Evolutionary conservation across 2,113 vertebrate species (phyloP), one percentile per base, ranked within the genome.

Genomic region (Tragelaphus strepsiceros): DNA sequence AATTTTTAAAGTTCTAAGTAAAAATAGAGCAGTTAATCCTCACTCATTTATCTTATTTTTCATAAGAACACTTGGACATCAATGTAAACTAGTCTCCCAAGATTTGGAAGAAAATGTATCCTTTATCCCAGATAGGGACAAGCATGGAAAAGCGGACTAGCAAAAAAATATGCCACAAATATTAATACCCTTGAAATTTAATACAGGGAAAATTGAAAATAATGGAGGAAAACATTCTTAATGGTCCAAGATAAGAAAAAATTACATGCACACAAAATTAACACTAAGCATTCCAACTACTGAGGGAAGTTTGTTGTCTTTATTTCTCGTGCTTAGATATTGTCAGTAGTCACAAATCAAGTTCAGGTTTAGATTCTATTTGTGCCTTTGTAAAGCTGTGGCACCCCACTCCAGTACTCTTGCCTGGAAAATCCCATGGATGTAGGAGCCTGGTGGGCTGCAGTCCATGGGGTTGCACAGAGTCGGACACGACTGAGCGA

Each of bases 311-410:
- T 90, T 91, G 84, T 67, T 94, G 62, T 15, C 22, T 97, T 97
- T 98, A 96, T 96, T 97, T 97, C 83, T 74, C 84, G 56, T 95
- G 35, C 84, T 98, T 82, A 94, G 80, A 95, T 91, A 81, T 93
- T 97, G 97, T 96, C 97, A 97, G 93, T 43, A 97, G 83, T 88
- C 85, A 98, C 87, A 96, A 97, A 98, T 98, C 97, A 98, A 95
- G 88, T 96, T 98, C 95, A 90, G 64, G 56, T 90, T 98, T 94
- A 97, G 91, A 97, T 91, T 97, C 21, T 90, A 93, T 98, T 98
- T 98, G 96, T 96, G 32, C 43, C 94, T 91, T 94, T 97, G 46
- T 95, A 98, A 98, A 98, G 35, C 26, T 90, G 90, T 64, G 17
- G 43, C 43, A 43, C 43, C 43, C 43, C 43, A 43, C 43, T 43